Conservation (phyloP, 2,797 vertebrate genomes). For the Phalloptychus januarius region DNA sequence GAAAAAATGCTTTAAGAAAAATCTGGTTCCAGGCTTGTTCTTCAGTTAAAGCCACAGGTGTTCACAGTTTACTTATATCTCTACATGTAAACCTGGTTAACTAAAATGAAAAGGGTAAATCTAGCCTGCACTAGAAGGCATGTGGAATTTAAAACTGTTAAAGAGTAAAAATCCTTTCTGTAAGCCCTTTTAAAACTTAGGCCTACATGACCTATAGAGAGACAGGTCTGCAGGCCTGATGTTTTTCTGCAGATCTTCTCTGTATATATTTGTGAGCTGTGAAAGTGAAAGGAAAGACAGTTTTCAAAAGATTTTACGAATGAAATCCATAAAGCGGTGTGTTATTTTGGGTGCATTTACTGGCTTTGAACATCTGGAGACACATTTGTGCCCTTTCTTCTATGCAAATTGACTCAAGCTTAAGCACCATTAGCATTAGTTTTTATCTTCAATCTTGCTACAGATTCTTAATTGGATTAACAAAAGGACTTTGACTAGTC, state of each 20-base stretch:
- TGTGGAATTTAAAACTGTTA: background rate
- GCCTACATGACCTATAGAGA: background rate
- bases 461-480: background rate
- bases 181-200: background rate
- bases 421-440: background rate
- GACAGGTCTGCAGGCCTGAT: background rate
- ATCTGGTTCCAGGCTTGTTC: conserved; percentile 31
- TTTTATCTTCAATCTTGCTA: background rate
- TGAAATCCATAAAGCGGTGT: background rate
- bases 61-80: conserved; percentile 4
- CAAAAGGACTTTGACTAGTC: background rate
- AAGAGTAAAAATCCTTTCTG: background rate
- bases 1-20: conserved; percentile 45
- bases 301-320: background rate
- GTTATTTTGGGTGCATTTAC: background rate
- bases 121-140: background rate
- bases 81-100: background rate
- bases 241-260: background rate
- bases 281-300: background rate
- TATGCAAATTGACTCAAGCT: background rate
- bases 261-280: background rate
- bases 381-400: background rate
- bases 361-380: background rate
- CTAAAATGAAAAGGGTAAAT: background rate
- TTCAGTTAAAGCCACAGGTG: conserved; percentile 35